Base-by-base conservation (phyloP, 2,888 invertebrate species). In the Drosophila leonis region DNA sequence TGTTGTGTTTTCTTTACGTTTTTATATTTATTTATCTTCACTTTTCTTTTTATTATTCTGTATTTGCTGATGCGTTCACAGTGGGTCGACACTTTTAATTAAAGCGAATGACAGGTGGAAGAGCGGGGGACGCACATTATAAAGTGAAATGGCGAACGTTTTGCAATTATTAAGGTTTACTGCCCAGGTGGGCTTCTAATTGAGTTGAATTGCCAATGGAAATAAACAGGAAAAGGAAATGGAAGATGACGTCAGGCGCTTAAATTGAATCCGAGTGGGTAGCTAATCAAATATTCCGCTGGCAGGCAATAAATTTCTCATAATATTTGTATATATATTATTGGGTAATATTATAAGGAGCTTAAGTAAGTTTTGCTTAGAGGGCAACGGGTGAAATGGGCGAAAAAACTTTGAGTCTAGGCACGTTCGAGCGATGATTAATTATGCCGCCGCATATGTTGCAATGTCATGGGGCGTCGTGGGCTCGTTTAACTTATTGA, bases 371-470 rank as follows among this genome's bases (percentile, higher is more conserved):
- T 59, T 54, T 76, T 39, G n/a, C 20, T 10, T 8, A 8, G 12
- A 27, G 9, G 35, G 18, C n/a, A 9, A 37, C 31, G 48, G 29
- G 48, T 49, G 7, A 49, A 49, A 49, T 49, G 10, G 10, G 8
- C 24, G 27, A 1, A 9, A 66, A 65, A 80, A 33, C 65, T 76
- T 87, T 62, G 68, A 64, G 70, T 51, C 59, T 33, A 39, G 68
- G 74, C 84, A 85, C 84, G 88, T 85, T 73, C 79, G 52, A 49
- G 48, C 60, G 63, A 88, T 85, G 84, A 85, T 85, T 85, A 85
- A 85, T 88, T 85, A 83, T 83, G 66, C 83, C 72, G 64, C 39
- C 77, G 81, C 84, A 85, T 83, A 85, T 88, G 84, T 83, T 85
- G 80, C 80, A 75, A 79, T 78, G 82, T 88, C 86, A 88, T 81